Evolutionary conservation across 2,888 invertebrate genomes (phyloP).

Genomic region (Acrobasis repandana): DNA sequence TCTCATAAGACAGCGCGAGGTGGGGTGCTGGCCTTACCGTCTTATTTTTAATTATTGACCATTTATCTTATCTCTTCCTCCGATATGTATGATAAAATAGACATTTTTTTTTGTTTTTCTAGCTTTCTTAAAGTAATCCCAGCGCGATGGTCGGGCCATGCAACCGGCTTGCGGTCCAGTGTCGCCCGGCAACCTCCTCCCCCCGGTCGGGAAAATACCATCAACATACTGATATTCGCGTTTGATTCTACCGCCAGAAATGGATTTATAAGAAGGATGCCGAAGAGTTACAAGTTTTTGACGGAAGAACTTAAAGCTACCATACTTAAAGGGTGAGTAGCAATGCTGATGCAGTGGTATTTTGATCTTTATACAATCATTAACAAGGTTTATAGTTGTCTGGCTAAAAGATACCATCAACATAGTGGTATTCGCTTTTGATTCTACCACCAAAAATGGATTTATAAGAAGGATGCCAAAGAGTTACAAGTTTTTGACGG

Average conservation of each 20-base stretch:
- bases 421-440: conserved; percentile 93
- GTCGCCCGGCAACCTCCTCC: conserved; percentile 34
- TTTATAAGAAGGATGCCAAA: conserved; percentile 91
- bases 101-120: not conserved
- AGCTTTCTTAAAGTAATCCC: conserved; percentile 41
- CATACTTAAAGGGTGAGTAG: conserved; percentile 86
- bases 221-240: conserved; percentile 92
- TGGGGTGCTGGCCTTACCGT: no score
- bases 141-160: conserved; percentile 57
- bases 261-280: conserved; percentile 90
- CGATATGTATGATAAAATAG: no score
- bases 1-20: no score
- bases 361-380: no score
- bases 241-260: conserved; percentile 94
- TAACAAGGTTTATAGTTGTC: no score
- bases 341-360: not conserved
- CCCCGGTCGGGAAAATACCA: conserved; percentile 37
- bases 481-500: conserved; percentile 86
- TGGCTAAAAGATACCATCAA: conserved; percentile 60
- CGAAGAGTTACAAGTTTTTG: conserved; percentile 88
- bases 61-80: no score
- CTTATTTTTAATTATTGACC: no score
- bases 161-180: conserved; percentile 49
- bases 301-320: conserved; percentile 83
- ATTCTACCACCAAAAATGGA: conserved; percentile 92